These are phyloP conservation scores for Ophioderma brevispina DNA, from an alignment of 35 echinoderm and acorn worm genomes.

Conservation along the genomic window DNA sequence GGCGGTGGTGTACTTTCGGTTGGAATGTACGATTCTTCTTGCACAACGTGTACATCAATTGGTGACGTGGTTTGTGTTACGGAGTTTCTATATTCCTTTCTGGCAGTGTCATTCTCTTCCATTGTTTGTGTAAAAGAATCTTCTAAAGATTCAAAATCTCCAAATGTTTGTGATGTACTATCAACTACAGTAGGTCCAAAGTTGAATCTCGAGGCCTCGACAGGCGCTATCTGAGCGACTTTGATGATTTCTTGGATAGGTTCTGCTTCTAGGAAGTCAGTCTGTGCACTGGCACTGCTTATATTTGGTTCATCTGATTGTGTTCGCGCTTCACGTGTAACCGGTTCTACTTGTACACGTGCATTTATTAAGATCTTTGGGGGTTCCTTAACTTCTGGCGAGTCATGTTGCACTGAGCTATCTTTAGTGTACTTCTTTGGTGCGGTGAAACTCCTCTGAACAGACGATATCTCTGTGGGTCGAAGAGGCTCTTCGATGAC, in stretches of 20 bases:
- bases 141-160: too few species aligned
- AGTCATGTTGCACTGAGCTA: constrained; percentile 19
- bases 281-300: background rate
- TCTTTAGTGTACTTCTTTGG: background rate
- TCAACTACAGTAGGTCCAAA: constrained; percentile 9
- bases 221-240: background rate
- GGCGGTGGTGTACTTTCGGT: too few species aligned
- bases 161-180: background rate
- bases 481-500: constrained; percentile 5
- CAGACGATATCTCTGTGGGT: background rate
- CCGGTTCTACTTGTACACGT: constrained; percentile 6
- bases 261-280: background rate
- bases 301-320: background rate
- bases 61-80: too few species aligned
- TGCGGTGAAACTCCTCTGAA: background rate
- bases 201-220: background rate
- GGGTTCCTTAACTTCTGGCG: too few species aligned
- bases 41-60: too few species aligned
- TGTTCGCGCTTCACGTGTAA: background rate
- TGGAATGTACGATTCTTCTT: too few species aligned
- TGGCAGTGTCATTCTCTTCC: too few species aligned
- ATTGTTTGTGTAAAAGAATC: too few species aligned
- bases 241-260: constrained; percentile 12
- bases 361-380: background rate
- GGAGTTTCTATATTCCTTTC: too few species aligned